Percentiles rank a stretch among this genome's conserved stretches.
Evolutionary conservation across 2,888 invertebrate species (phyloP).

Genomic region (Cepaea hortensis): DNA sequence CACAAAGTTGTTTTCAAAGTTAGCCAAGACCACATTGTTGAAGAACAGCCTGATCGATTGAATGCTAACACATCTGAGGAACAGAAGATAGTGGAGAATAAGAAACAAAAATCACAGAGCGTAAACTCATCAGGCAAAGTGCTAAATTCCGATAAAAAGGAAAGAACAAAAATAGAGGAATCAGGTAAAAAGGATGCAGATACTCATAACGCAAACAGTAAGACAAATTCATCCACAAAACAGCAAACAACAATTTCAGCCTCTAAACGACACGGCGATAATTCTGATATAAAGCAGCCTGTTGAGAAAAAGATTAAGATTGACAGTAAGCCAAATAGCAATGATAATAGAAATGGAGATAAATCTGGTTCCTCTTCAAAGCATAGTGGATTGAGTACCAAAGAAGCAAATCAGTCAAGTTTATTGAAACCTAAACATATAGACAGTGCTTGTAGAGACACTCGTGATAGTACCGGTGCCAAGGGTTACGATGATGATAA

Average conservation of each 20-base stretch:
- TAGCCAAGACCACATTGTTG: background rate
- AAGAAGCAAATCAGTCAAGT: background rate
- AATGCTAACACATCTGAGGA: background rate
- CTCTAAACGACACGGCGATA: background rate
- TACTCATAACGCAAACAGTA: background rate
- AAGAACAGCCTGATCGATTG: background rate
- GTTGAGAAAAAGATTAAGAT: conserved; percentile 25
- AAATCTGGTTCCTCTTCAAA: background rate
- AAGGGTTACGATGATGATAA: conserved; percentile 18
- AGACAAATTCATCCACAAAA: background rate
- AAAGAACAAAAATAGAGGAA: background rate
- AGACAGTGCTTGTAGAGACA: background rate
- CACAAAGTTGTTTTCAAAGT: conserved; percentile 41
- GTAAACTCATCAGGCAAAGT: background rate
- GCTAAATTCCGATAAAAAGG: background rate
- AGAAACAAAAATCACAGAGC: background rate
- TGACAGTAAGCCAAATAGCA: background rate
- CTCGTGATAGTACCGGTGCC: background rate
- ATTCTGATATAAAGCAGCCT: background rate
- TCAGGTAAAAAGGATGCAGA: too few relatives aligned
- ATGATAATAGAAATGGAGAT: background rate
- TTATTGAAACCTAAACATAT: conserved; percentile 1
- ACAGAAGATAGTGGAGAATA: background rate
- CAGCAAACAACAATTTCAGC: background rate
- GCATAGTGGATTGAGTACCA: background rate